Conservation (phyloP, 2,888 invertebrate genomes). For the Kryphioiulus occultus region DNA sequence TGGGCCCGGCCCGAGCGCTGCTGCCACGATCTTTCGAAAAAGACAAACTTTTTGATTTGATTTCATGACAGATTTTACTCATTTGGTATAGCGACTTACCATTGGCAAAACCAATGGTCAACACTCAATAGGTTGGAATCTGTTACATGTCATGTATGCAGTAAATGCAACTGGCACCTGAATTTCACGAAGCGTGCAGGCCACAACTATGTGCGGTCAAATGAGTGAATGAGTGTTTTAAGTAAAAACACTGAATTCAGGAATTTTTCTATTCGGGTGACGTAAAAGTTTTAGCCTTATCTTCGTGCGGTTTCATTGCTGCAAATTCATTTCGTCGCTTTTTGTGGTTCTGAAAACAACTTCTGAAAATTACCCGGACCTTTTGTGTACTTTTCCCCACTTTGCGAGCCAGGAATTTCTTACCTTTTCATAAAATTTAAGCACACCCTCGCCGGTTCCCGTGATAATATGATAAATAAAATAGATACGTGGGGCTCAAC, state of each 20-base stretch:
- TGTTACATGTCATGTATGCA: too few relatives aligned
- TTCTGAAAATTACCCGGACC: not conserved
- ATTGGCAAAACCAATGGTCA: too few relatives aligned
- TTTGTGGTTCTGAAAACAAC: too few relatives aligned
- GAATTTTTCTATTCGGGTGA: slow-evolving; percentile 17
- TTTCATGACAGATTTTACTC: too few relatives aligned
- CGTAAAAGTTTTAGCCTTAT: not conserved
- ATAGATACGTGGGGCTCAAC: not conserved
- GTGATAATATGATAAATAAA: not conserved
- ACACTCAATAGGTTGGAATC: too few relatives aligned
- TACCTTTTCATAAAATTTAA: not conserved
- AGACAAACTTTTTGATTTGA: too few relatives aligned
- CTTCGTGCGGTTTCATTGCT: slow-evolving; percentile 15
- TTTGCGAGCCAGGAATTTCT: not conserved
- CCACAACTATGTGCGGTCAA: not conserved
- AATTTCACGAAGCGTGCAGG: not conserved
- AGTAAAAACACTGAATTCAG: not conserved
- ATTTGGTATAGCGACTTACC: too few relatives aligned
- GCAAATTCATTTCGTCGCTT: not conserved
- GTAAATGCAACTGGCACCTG: not conserved
- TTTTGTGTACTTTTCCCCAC: not conserved
- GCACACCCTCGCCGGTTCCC: not conserved
- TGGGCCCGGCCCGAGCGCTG: not conserved
- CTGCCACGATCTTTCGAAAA: too few relatives aligned
- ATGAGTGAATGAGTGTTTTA: not conserved